These are phyloP conservation scores for Cephalopachus bancanus DNA, from an alignment of 2,797 vertebrate genomes.

Conservation along the genomic window DNA sequence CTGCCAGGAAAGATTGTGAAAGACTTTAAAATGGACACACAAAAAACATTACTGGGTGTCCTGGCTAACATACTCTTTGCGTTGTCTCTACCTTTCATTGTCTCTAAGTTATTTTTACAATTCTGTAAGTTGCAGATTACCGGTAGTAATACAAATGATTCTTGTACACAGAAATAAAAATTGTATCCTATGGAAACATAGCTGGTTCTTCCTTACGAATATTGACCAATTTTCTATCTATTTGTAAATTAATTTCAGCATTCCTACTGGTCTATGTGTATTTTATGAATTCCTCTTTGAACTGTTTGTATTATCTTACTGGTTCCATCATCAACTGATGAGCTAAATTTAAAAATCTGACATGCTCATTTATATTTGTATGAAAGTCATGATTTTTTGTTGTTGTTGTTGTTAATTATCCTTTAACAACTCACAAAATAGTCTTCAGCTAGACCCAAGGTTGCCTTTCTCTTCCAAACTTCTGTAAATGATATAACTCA, in stretches of 20 bases:
- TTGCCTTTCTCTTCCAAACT: not conserved
- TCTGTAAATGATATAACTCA: not conserved
- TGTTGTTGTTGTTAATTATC: not conserved
- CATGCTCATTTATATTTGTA: not conserved
- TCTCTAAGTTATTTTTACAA: not conserved
- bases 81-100: not conserved
- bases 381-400: not conserved
- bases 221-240: not conserved
- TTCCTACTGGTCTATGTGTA: not conserved
- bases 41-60: not conserved
- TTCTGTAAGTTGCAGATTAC: not conserved
- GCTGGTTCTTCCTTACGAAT: not conserved
- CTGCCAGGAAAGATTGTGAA: not conserved
- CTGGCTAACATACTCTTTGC: not conserved
- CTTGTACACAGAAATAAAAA: constrained; percentile 41
- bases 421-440: constrained; percentile 14
- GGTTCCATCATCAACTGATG: not conserved
- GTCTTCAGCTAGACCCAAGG: not conserved
- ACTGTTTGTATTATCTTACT: not conserved
- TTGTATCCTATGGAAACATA: not conserved
- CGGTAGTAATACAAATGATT: not conserved
- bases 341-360: constrained; percentile 2
- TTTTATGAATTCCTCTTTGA: constrained; percentile 47
- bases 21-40: not conserved
- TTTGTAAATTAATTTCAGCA: not conserved